Evolutionary conservation across 1,140 invertebrate species (phyloP).

Genomic region (Drosophila setifemur): DNA sequence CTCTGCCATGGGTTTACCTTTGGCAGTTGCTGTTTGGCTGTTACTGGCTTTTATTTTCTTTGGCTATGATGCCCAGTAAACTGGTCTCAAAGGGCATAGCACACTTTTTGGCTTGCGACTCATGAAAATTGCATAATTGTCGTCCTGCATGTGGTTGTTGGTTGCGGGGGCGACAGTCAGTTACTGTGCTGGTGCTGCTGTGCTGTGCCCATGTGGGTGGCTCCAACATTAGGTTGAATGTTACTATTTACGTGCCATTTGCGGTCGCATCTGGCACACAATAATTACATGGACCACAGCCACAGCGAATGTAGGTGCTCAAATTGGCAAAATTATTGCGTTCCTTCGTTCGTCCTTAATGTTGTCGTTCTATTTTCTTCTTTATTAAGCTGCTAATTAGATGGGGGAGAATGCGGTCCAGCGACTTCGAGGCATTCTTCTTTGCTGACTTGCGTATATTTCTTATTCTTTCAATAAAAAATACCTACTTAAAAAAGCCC

Average conservation of each 20-base stretch:
- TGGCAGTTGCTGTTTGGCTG: constrained; percentile 24
- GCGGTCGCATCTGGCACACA: constrained; percentile 61
- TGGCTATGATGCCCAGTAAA: constrained; percentile 16
- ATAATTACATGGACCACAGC: constrained; percentile 27
- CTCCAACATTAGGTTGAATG: constrained; percentile 45
- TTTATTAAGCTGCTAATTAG: constrained; percentile 37
- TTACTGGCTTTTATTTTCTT: constrained; percentile 34
- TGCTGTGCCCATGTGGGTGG: constrained; percentile 17
- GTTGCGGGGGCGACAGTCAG: neutral
- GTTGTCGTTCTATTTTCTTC: constrained; percentile 4
- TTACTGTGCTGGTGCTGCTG: neutral
- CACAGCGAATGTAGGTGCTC: constrained; percentile 33
- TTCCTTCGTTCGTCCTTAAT: constrained; percentile 22
- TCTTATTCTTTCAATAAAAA: too few species aligned
- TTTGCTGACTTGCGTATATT: too few species aligned
- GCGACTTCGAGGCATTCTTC: neutral
- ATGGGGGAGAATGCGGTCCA: neutral
- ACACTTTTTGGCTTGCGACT: constrained; percentile 57
- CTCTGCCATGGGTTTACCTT: constrained; percentile 5
- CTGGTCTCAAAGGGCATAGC: constrained; percentile 53
- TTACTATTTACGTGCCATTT: constrained; percentile 65
- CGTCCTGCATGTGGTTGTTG: constrained; percentile 35
- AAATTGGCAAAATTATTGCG: constrained; percentile 30
- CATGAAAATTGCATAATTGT: constrained; percentile 77
- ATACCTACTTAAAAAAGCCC: too few species aligned